Conservation (phyloP, 2,797 vertebrate species). For the Lates japonicus region DNA sequence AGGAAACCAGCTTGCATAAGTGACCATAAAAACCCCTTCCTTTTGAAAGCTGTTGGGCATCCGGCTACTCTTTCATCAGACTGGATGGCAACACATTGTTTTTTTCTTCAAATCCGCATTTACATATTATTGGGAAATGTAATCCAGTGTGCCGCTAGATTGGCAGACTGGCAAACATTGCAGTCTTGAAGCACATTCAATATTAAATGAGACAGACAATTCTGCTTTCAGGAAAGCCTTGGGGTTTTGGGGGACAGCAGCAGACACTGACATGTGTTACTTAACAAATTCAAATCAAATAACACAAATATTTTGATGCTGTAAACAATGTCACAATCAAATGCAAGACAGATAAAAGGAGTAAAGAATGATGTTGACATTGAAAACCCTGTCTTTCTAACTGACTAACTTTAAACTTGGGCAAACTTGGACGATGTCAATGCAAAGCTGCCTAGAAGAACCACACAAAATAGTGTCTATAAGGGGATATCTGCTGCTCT, state of each 20-base stretch:
- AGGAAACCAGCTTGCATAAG: conserved; percentile 38
- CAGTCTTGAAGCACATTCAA: conserved; percentile 14
- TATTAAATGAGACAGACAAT: conserved; percentile 6
- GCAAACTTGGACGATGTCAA: neutral
- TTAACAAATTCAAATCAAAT: neutral
- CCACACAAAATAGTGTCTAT: neutral
- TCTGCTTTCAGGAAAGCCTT: neutral
- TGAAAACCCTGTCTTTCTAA: conserved; percentile 8
- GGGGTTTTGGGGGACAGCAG: neutral
- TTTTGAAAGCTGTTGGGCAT: conserved; percentile 4
- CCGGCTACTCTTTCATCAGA: conserved; percentile 1
- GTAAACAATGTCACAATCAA: neutral
- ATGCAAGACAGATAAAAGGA: neutral
- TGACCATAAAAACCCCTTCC: conserved; percentile 16
- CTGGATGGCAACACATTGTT: conserved; percentile 12
- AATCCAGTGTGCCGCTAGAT: conserved; percentile 58
- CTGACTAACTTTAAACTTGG: neutral
- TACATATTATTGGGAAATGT: conserved; percentile 61
- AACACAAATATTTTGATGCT: neutral
- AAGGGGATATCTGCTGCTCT: neutral
- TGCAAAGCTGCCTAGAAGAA: neutral
- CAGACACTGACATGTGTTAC: neutral
- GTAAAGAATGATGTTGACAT: neutral
- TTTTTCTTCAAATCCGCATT: conserved; percentile 62
- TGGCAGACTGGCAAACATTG: conserved; percentile 25